Conservation (phyloP, 2,113 vertebrate genomes). For the Gadus macrocephalus region DNA sequence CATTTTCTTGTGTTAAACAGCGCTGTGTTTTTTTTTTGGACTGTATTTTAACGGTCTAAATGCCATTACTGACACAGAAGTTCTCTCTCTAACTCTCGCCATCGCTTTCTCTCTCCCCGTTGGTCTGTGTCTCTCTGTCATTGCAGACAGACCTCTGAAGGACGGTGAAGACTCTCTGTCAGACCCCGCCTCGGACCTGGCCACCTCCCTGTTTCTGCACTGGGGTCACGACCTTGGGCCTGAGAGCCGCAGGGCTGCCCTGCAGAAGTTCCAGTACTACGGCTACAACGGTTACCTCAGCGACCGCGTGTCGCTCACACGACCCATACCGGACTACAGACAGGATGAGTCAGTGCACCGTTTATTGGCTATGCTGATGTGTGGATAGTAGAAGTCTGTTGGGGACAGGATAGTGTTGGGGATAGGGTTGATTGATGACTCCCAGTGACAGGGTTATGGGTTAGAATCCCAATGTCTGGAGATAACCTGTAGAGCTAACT, state of each 20-base stretch:
- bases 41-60: neutral
- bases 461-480: too few species aligned
- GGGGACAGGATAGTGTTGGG: too few species aligned
- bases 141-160: slow-evolving; percentile 81
- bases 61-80: neutral
- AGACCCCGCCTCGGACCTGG: slow-evolving; percentile 74
- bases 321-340: slow-evolving; percentile 84
- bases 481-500: too few species aligned
- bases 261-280: slow-evolving; percentile 93
- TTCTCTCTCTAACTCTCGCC: neutral
- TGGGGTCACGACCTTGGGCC: slow-evolving; percentile 93
- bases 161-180: slow-evolving; percentile 70
- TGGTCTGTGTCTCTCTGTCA: neutral
- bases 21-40: neutral
- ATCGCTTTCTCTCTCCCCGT: neutral
- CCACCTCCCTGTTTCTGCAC: slow-evolving; percentile 83
- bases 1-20: neutral
- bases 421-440: too few species aligned
- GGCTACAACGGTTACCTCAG: slow-evolving; percentile 97
- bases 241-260: slow-evolving; percentile 79
- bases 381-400: neutral
- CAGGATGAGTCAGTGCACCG: slow-evolving; percentile 79
- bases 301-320: slow-evolving; percentile 85
- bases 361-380: neutral
- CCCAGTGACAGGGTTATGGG: too few species aligned